These are phyloP conservation scores for Pandemis cinnamomeana DNA, from an alignment of 2,888 invertebrate genomes.

Conservation along the genomic window DNA sequence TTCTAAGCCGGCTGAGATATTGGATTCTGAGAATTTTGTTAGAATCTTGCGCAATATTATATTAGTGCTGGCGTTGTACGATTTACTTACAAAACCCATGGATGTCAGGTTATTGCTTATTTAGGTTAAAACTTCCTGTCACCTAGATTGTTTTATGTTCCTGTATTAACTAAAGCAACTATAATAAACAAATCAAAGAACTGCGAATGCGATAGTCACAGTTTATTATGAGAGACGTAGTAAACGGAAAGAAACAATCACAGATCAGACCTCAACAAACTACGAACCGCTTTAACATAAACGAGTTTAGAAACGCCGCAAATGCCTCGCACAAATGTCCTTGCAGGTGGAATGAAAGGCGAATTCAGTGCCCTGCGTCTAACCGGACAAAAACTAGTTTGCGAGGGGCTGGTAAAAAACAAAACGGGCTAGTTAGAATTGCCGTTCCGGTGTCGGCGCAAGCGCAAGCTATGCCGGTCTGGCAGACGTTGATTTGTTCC, in stretches of 20 bases:
- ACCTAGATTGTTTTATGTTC: not conserved
- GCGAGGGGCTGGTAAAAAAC: conserved; percentile 51
- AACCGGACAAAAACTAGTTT: conserved; percentile 55
- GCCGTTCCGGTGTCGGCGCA: conserved; percentile 10
- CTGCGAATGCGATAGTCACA: too few relatives aligned
- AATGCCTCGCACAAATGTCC: conserved; percentile 48
- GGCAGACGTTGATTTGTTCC: not conserved
- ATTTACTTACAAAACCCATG: not conserved
- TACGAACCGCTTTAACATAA: conserved; percentile 7
- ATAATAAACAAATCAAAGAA: not conserved
- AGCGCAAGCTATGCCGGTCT: not conserved
- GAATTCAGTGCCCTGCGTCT: conserved; percentile 46
- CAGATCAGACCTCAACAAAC: not conserved
- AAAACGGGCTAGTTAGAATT: conserved; percentile 26
- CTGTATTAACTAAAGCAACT: not conserved
- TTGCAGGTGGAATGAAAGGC: conserved; percentile 56
- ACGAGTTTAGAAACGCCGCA: not conserved
- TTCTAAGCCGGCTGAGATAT: conserved; percentile 10
- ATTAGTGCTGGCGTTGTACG: not conserved
- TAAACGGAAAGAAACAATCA: not conserved
- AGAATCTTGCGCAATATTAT: conserved; percentile 8
- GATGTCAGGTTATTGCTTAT: not conserved
- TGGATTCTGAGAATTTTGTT: not conserved
- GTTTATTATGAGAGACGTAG: not conserved
- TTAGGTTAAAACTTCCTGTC: not conserved